phyloP scores from a whole-genome alignment of 2,888 invertebrate species.

The Linyphia triangularis region DNA sequence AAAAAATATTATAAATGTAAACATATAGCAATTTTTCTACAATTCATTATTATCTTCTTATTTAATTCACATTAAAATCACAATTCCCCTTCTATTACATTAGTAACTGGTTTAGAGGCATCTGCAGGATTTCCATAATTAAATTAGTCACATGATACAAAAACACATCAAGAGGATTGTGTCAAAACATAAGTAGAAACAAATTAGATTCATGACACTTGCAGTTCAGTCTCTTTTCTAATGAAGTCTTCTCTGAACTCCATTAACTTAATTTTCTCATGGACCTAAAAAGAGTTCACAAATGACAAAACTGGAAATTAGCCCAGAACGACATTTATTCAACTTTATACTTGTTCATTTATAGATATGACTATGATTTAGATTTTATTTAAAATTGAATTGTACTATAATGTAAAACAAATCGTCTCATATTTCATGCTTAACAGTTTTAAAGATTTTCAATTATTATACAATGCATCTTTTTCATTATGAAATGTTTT shows the following conservation, averaged over 20 bases:
- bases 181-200: neutral
- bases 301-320: neutral
- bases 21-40: too few relatives aligned
- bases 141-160: neutral
- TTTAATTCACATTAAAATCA: too few relatives aligned
- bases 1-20: too few relatives aligned
- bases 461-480: too few relatives aligned
- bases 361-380: neutral
- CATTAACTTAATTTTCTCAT: neutral
- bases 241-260: neutral
- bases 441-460: too few relatives aligned
- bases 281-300: neutral
- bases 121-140: neutral
- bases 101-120: neutral
- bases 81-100: neutral
- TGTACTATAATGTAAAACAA: too few relatives aligned
- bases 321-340: neutral
- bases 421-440: too few relatives aligned
- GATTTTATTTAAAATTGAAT: too few relatives aligned
- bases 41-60: too few relatives aligned
- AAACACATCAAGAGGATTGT: neutral
- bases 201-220: slow-evolving; percentile 3
- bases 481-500: too few relatives aligned
- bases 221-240: neutral
- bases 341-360: neutral